Conservation (phyloP, 2,113 vertebrate genomes). For the Entosphenus tridentatus region DNA sequence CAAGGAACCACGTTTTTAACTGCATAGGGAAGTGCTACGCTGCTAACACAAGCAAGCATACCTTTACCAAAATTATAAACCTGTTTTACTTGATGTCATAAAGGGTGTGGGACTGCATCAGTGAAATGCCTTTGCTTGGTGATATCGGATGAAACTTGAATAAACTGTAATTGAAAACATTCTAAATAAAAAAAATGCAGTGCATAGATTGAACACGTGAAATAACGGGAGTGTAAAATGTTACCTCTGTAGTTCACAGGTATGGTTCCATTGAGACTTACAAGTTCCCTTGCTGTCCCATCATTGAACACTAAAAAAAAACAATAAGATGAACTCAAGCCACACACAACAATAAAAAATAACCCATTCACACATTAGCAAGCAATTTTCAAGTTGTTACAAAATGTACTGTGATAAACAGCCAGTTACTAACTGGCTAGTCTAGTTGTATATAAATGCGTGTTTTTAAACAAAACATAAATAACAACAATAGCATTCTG, state of each 20-base stretch:
- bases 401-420: not conserved
- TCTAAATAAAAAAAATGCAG: too few species aligned
- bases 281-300: slow-evolving; percentile 64
- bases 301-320: slow-evolving; percentile 72
- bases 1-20: too few species aligned
- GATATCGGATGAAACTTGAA: too few species aligned
- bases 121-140: too few species aligned
- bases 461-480: not conserved
- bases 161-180: too few species aligned
- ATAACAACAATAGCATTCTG: not conserved
- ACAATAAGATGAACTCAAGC: slow-evolving; percentile 8
- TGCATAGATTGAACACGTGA: too few species aligned
- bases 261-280: slow-evolving; percentile 85
- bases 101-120: too few species aligned
- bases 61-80: too few species aligned
- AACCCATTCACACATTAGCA: slow-evolving; percentile 1
- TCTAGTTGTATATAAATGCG: not conserved
- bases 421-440: not conserved
- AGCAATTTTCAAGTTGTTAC: not conserved
- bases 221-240: not conserved
- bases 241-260: slow-evolving; percentile 86
- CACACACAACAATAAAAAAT: not conserved
- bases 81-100: too few species aligned
- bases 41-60: too few species aligned
- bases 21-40: too few species aligned